phyloP scores from a whole-genome alignment of 1,140 invertebrate genomes.

The Physella acuta region DNA sequence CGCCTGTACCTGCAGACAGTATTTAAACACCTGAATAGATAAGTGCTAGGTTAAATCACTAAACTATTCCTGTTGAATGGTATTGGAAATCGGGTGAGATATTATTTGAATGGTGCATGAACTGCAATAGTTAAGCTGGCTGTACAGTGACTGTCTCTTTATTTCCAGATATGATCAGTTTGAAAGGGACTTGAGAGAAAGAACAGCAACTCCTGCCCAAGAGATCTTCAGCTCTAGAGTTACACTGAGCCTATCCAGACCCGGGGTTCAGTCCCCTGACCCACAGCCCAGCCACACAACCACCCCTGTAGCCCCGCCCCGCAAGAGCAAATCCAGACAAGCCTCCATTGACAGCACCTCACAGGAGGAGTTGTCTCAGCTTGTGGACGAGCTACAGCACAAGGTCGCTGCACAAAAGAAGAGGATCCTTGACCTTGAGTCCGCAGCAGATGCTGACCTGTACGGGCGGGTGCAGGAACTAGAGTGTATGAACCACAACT shows the following conservation, averaged over 20 bases:
- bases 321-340: neutral
- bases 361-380: slow-evolving; percentile 34
- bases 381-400: slow-evolving; percentile 31
- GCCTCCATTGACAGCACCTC: slow-evolving; percentile 20
- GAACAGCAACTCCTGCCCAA: slow-evolving; percentile 5
- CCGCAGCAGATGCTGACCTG: slow-evolving; percentile 17
- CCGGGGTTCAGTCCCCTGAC: neutral
- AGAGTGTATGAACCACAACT: slow-evolving; percentile 22
- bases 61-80: neutral
- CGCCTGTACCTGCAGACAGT: too few relatives aligned
- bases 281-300: neutral
- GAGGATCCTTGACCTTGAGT: slow-evolving; percentile 35
- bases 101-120: too few relatives aligned
- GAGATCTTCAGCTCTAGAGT: slow-evolving; percentile 8
- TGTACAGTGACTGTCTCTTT: too few relatives aligned
- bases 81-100: neutral
- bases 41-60: too few relatives aligned
- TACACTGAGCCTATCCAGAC: slow-evolving; percentile 1
- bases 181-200: slow-evolving; percentile 3
- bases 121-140: too few relatives aligned
- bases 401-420: slow-evolving; percentile 31
- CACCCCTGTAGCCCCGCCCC: slow-evolving; percentile 10
- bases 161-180: slow-evolving; percentile 1
- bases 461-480: slow-evolving; percentile 22
- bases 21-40: too few relatives aligned